These are phyloP conservation scores for Diuraphis noxia DNA, from an alignment of 1,140 invertebrate genomes.

Conservation along the genomic window DNA sequence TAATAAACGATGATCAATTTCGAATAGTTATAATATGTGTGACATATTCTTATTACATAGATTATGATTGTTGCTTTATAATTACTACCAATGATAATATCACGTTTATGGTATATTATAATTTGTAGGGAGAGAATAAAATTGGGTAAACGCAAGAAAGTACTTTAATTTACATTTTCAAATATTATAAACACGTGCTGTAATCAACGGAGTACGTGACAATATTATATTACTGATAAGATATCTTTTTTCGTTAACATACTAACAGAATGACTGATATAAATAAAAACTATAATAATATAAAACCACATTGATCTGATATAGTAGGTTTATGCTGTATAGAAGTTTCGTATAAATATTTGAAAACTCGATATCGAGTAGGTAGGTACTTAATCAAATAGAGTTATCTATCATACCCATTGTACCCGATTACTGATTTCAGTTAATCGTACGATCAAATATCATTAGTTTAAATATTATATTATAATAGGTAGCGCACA, in stretches of 20 bases:
- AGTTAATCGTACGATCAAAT: background rate
- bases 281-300: background rate
- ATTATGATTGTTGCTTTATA: background rate
- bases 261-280: background rate
- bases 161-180: background rate
- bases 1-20: slow-evolving; percentile 19
- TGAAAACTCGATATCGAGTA: background rate
- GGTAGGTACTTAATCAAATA: background rate
- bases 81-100: background rate
- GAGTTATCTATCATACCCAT: background rate
- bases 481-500: background rate
- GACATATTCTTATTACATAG: background rate
- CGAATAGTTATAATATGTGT: background rate
- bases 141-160: background rate
- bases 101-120: background rate
- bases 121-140: background rate
- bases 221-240: slow-evolving; percentile 18
- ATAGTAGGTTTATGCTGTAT: background rate
- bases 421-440: background rate
- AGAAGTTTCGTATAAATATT: background rate
- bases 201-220: slow-evolving; percentile 21
- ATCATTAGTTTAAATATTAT: background rate
- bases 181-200: background rate
- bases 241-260: background rate
- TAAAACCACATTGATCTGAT: background rate